Evolutionary conservation across 1,140 invertebrate genomes (phyloP), one percentile per base, ranked within the genome.

Genomic region (Nomia melanderi): DNA sequence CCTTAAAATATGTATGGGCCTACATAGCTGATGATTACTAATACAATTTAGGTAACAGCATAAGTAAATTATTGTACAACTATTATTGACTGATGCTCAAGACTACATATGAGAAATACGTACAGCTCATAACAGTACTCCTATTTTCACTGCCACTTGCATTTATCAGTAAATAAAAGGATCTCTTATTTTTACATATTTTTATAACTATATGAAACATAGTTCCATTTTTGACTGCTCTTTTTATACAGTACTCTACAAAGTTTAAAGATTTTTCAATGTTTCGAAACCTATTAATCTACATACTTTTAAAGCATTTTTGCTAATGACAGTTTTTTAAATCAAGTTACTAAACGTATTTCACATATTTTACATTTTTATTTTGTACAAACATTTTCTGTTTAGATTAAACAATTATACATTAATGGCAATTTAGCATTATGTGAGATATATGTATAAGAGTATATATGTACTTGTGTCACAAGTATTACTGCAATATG

Each of bases 91-190:
- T 44, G 44, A 47, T 67, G 79, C 78, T 81, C 78, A 77, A 81
- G n/a, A 74, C 73, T 56, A 63, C 14, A 25, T 9, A 47, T 23
- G 29, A 36, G 3, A 29, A 56, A 41, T 27, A 20, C 23, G 63
- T 70, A 64, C 31, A 64, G 14, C 20, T 54, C 11, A 63, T 57
- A 27, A 67, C 27, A 63, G n/a, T 36, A 69, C 44, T 50, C 6
- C 73, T 47, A 62, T 63, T 9, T 29, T 11, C 14, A 84, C 77
- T 87, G 79, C 75, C 80, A 62, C 23, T 25, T 86, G 84, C 84
- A 86, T 86, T 87, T 87, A 69, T 56, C n/a, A 65, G 23, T 50
- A 72, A 56, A 39, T 70, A 53, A 71, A 67, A 27, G 47, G 64
- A 47, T 56, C 27, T 76, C 73, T 36, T 69, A 67, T 50, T 69